Percentiles rank a stretch among this genome's conserved stretches.
Conservation (phyloP, 2,888 invertebrate species). For the Lasioglossum calceatum region DNA sequence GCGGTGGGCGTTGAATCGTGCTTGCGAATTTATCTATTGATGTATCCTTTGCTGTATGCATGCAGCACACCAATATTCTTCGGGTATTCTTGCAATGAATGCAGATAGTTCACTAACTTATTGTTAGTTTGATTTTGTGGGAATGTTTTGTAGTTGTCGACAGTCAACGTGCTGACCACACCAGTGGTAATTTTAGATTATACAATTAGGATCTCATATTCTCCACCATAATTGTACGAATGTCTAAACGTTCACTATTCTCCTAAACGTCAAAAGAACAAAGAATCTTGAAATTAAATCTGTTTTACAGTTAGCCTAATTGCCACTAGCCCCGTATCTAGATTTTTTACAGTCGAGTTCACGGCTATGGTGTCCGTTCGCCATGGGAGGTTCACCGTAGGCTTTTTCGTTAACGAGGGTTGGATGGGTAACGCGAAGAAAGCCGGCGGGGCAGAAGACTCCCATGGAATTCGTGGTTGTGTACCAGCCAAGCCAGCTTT, state of each 20-base stretch:
- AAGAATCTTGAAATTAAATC: not conserved
- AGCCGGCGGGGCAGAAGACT: not conserved
- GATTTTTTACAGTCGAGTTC: not conserved
- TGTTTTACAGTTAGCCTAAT: not conserved
- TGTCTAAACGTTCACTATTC: not conserved
- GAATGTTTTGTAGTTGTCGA: too few relatives aligned
- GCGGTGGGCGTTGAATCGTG: not conserved
- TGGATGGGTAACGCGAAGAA: constrained; percentile 23
- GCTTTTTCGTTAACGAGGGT: constrained; percentile 57
- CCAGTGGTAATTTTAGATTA: not conserved
- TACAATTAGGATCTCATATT: not conserved
- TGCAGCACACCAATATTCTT: not conserved
- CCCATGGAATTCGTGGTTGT: constrained; percentile 49
- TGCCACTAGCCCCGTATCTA: not conserved
- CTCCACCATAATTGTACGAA: not conserved
- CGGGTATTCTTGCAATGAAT: too few relatives aligned
- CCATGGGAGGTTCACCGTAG: constrained; percentile 39
- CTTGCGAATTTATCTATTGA: not conserved
- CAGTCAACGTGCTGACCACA: too few relatives aligned
- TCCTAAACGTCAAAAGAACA: not conserved
- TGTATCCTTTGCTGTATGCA: not conserved
- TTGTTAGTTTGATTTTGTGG: too few relatives aligned
- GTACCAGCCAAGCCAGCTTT: constrained; percentile 45
- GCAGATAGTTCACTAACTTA: too few relatives aligned
- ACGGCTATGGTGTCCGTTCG: constrained; percentile 52